Evolutionary conservation across 2,888 invertebrate genomes (phyloP), one percentile per base, ranked within the genome.

Genomic region (Athalia circularis): DNA sequence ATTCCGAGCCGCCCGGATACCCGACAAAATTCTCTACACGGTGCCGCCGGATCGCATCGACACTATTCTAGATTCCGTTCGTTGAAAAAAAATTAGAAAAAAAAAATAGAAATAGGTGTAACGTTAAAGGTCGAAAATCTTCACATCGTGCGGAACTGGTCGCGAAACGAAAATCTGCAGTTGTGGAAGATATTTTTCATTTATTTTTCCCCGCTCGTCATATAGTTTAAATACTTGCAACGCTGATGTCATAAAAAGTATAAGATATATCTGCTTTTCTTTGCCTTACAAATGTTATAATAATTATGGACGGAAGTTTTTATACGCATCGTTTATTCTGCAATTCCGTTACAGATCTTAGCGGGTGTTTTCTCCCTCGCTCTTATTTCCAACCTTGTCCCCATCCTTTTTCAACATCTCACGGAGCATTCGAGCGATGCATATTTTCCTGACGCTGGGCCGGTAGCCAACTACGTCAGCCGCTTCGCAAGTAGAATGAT

Each of bases 401-500:
- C 29, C 13, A 68, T 52, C 72, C 29, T 45, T 59, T 15, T 59
- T 47, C 72, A 72, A 72, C 45, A 59, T 72, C 72, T 57, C n/a
- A 11, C 47, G 47, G 59, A 72, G 72, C 72, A 29, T 72, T 59
- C 45, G 59, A 57, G 72, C 72, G 45, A 72, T 57, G 72, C 59
- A 72, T 72, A 72, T 72, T 72, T 59, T 47, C 29, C 45, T 72
- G 59, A 72, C 57, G 72, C 7, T 15, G 59, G 45, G 47, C 72
- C 59, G 47, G 59, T n/a, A 54, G 52, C 68, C 52, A 68, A 68
- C 29, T 29, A 29, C 68, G 68, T 68, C 68, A 45, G 48, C 61
- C 75, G 75, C 43, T 74, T 72, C 72, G 29, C 78, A 54, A 62
- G 70, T 64, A 48, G 68, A 70, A 78, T 78, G 82, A 84, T 86